phyloP scores from a whole-genome alignment of 1,140 invertebrate species.

The Aphelinus certus region DNA sequence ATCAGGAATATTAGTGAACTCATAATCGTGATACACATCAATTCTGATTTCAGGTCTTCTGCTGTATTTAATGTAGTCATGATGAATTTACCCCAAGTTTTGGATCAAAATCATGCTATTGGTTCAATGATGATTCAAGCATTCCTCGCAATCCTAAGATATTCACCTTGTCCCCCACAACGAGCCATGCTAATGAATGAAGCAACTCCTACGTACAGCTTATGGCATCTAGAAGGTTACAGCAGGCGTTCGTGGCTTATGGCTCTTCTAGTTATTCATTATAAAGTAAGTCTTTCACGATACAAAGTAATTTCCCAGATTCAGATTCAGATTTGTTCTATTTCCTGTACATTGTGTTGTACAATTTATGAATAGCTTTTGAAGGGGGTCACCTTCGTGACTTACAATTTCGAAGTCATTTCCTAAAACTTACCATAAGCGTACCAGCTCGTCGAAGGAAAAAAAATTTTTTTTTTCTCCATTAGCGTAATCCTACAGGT shows the following conservation, averaged over 20 bases:
- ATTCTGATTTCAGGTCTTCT: constrained; percentile 73
- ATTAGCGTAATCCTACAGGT: too few species aligned
- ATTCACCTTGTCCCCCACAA: constrained; percentile 79
- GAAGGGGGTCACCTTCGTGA: too few species aligned
- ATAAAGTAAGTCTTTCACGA: constrained; percentile 84
- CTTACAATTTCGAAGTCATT: too few species aligned
- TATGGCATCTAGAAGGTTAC: constrained; percentile 88
- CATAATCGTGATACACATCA: too few species aligned
- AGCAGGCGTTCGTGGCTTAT: constrained; percentile 91
- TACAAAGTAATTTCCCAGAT: too few species aligned
- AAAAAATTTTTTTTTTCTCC: too few species aligned
- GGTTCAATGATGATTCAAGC: constrained; percentile 87
- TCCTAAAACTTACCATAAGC: too few species aligned
- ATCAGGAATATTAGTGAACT: too few species aligned
- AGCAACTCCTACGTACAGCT: constrained; percentile 77
- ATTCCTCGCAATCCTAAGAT: constrained; percentile 86
- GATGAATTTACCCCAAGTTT: constrained; percentile 88
- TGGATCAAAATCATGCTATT: constrained; percentile 94
- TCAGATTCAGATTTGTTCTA: neutral
- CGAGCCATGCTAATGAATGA: constrained; percentile 62
- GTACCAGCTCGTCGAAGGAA: too few species aligned
- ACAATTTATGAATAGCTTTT: too few species aligned
- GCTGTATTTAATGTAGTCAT: constrained; percentile 96
- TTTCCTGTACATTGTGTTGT: too few species aligned
- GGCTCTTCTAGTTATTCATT: constrained; percentile 92